phyloP scores from a whole-genome alignment of 2,113 vertebrate species.

The Morone saxatilis region DNA sequence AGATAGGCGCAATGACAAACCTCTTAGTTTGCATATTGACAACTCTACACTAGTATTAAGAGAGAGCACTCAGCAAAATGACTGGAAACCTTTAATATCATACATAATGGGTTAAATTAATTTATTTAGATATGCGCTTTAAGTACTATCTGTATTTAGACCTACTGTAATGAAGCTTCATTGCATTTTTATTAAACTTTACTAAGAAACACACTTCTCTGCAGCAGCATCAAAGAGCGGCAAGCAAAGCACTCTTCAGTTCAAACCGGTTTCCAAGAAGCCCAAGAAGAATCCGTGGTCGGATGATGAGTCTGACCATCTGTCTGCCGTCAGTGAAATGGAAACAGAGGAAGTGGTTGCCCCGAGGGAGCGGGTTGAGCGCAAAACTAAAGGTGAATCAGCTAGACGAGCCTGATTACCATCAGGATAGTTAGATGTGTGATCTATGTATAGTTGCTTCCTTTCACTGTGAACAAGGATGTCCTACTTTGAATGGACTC shows the following conservation, averaged over 20 bases:
- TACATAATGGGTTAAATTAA: neutral
- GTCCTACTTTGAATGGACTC: neutral
- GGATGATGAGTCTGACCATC: constrained; percentile 63
- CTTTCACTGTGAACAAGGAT: no score
- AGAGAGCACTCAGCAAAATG: neutral
- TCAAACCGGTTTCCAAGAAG: constrained; percentile 87
- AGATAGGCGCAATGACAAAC: no score
- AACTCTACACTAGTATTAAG: neutral
- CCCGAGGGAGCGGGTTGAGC: constrained; percentile 78
- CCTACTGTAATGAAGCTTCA: neutral
- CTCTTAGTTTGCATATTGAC: neutral
- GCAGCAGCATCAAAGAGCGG: constrained; percentile 76
- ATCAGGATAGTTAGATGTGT: neutral
- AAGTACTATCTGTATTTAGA: no score
- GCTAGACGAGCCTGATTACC: no score
- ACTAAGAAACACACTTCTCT: neutral
- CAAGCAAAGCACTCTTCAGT: constrained; percentile 90
- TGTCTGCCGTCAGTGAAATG: constrained; percentile 67
- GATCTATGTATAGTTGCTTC: neutral
- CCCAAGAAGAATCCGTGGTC: constrained; percentile 87
- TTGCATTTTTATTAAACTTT: neutral
- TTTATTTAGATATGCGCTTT: no score
- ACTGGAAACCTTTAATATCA: neutral
- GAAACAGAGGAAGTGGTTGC: constrained; percentile 73
- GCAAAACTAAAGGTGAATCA: constrained; percentile 80